A percentile compares a stretch with the other conserved stretches of the same genome.
Evolutionary conservation across 2,797 vertebrate genomes (phyloP).

Genomic region (Pseudotriccus pelzelni): DNA sequence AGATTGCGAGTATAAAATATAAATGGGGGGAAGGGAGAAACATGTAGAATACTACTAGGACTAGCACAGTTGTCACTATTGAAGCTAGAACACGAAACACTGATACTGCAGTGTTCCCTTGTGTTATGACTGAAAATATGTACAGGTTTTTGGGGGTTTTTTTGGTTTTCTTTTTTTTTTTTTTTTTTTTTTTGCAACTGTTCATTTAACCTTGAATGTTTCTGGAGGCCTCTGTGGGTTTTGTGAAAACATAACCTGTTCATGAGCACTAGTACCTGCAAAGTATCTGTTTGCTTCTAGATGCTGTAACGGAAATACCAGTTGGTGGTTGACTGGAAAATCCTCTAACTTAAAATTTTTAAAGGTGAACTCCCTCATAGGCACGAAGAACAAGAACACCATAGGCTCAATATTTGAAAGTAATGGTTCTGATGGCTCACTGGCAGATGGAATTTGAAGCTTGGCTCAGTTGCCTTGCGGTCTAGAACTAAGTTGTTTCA

Average conservation of each 20-base stretch:
- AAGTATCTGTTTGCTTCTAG: conserved; percentile 51
- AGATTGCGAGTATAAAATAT: conserved; percentile 63
- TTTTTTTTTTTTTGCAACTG: neutral
- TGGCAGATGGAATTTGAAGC: neutral
- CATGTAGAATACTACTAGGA: conserved; percentile 44
- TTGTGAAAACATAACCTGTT: conserved; percentile 61
- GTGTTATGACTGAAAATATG: conserved; percentile 64
- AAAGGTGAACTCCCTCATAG: conserved; percentile 4
- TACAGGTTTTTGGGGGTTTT: conserved; percentile 8
- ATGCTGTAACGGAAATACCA: conserved; percentile 43
- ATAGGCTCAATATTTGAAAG: neutral
- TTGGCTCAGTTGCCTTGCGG: neutral
- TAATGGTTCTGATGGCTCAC: conserved; percentile 6
- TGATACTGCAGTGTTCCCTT: conserved; percentile 16
- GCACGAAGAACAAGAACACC: neutral
- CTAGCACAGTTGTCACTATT: conserved; percentile 28
- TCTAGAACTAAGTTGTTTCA: neutral
- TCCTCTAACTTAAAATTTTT: conserved; percentile 21
- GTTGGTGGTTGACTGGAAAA: conserved; percentile 31
- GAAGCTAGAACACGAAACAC: conserved; percentile 34
- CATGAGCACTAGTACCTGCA: conserved; percentile 46
- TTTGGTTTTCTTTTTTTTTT: neutral
- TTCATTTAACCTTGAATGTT: conserved; percentile 67
- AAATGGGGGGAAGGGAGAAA: conserved; percentile 34
- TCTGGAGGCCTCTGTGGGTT: conserved; percentile 58